Percentiles rank a stretch among this genome's conserved stretches.
Evolutionary conservation across 2,113 vertebrate genomes (phyloP).

Genomic region (Myotis lucifugus): DNA sequence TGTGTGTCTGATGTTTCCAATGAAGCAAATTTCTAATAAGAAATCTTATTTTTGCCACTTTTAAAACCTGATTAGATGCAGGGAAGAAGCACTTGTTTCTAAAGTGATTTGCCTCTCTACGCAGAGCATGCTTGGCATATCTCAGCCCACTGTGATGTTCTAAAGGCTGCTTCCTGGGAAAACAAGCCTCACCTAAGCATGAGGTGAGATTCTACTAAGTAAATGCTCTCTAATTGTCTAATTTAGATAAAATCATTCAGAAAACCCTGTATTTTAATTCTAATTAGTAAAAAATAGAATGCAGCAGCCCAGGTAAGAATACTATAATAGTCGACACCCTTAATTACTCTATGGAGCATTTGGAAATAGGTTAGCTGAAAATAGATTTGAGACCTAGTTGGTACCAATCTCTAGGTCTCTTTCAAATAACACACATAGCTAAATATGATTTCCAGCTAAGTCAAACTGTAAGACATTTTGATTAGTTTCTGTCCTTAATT

Average conservation of each 20-base stretch:
- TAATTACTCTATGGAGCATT: not conserved
- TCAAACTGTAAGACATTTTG: not conserved
- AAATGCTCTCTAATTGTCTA: not conserved
- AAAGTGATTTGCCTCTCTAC: not conserved
- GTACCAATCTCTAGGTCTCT: not conserved
- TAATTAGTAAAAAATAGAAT: not conserved
- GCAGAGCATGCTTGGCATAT: not conserved
- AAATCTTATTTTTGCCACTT: constrained; percentile 10
- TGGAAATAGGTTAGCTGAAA: not conserved
- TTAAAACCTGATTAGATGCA: not conserved
- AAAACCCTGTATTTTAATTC: not conserved
- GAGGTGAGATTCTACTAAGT: not conserved
- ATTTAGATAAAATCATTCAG: not conserved
- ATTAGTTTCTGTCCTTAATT: not conserved
- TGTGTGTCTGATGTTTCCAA: constrained; percentile 16
- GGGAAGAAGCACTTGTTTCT: not conserved
- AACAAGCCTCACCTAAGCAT: not conserved
- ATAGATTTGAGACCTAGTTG: not conserved
- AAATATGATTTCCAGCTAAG: not conserved
- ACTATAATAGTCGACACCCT: accelerated
- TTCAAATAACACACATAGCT: not conserved
- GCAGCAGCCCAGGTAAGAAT: not conserved
- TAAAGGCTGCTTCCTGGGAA: not conserved
- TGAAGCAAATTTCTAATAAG: constrained; percentile 39
- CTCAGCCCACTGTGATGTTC: not conserved